Evolutionary conservation across 2,888 invertebrate genomes (phyloP).

Genomic region (Oxytorus armatus): DNA sequence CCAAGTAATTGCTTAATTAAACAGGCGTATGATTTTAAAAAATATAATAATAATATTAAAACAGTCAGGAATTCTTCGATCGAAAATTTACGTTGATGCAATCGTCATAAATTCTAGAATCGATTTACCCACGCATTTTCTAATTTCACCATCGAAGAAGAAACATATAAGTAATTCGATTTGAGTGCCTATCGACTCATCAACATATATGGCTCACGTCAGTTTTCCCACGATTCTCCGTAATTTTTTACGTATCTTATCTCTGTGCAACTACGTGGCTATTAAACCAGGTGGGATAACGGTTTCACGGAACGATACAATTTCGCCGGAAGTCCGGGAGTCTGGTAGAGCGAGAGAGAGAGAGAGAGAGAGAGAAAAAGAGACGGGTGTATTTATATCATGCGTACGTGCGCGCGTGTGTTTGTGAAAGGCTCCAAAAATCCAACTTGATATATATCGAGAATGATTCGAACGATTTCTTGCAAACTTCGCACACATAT

Average conservation of each 20-base stretch:
- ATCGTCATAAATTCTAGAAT: conserved; percentile 24
- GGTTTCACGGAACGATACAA: conserved; percentile 57
- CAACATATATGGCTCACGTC: background rate
- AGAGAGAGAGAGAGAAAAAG: too few relatives aligned
- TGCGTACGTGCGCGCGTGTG: too few relatives aligned
- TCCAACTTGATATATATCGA: too few relatives aligned
- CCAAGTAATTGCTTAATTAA: conserved; percentile 61
- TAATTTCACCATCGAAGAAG: background rate
- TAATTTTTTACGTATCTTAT: conserved; percentile 18
- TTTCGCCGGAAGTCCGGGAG: conserved; percentile 47
- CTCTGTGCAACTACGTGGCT: conserved; percentile 26
- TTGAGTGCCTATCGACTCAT: background rate
- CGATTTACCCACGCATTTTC: conserved; percentile 25
- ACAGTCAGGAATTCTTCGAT: conserved; percentile 23
- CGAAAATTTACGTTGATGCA: conserved; percentile 1
- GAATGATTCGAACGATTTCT: too few relatives aligned
- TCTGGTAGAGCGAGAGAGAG: conserved; percentile 8
- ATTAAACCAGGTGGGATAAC: conserved; percentile 37
- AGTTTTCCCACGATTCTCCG: conserved; percentile 3
- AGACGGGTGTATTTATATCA: too few relatives aligned
- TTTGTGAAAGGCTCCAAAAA: too few relatives aligned
- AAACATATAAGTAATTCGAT: background rate
- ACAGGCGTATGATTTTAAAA: background rate
- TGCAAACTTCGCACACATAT: too few relatives aligned
- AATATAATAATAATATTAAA: conserved; percentile 29